phyloP scores from a whole-genome alignment of 2,888 invertebrate species.

The Antitype chi region DNA sequence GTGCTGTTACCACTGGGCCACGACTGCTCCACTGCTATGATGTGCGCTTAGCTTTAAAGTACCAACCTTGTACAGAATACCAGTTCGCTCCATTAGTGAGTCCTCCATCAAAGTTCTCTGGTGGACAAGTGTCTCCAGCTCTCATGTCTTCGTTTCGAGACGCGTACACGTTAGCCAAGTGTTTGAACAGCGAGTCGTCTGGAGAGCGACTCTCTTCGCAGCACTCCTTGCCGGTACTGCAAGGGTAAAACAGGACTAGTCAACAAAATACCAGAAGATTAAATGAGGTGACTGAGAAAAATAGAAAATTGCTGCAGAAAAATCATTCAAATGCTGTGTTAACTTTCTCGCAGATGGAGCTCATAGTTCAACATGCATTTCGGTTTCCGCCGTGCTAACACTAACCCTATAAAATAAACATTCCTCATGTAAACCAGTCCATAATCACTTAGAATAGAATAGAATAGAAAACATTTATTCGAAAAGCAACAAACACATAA shows the following conservation, averaged over 20 bases:
- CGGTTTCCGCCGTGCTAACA: neutral
- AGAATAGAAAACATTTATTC: too few relatives aligned
- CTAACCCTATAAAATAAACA: neutral
- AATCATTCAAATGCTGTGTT: neutral
- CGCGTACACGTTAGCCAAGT: conserved; percentile 95
- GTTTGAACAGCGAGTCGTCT: conserved; percentile 95
- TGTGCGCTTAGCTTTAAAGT: neutral
- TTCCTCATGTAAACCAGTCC: neutral
- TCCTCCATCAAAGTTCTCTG: conserved; percentile 94
- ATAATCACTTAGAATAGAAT: neutral
- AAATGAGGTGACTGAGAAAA: neutral
- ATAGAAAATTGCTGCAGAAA: too few relatives aligned
- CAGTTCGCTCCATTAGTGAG: conserved; percentile 98
- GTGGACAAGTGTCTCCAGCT: conserved; percentile 93
- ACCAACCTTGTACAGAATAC: conserved; percentile 95
- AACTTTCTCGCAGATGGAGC: neutral
- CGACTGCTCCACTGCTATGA: too few relatives aligned
- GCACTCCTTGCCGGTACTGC: conserved; percentile 90
- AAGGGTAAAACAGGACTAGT: conserved; percentile 6
- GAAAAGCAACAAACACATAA: too few relatives aligned
- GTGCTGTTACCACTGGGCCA: too few relatives aligned
- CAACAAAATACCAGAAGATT: neutral
- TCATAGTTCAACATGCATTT: neutral
- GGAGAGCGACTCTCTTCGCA: conserved; percentile 95
- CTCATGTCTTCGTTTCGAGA: conserved; percentile 94